Evolutionary conservation across 1,140 invertebrate species (phyloP), one percentile per base, ranked within the genome.

Genomic region (Ditylenchus dipsaci): DNA sequence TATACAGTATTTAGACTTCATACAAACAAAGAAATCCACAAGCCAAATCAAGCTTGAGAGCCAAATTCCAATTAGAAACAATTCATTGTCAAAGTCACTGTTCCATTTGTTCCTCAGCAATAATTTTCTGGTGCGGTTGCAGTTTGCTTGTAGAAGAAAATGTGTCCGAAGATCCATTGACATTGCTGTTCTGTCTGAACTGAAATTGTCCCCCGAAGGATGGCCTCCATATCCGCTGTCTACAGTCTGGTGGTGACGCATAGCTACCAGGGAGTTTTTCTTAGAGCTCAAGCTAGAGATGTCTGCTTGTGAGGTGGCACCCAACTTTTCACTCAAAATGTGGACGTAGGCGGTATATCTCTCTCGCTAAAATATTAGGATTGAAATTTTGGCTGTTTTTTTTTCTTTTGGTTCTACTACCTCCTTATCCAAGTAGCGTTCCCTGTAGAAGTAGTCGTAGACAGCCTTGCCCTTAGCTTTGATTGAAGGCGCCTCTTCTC

Each of bases 361-460:
- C n/a, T 70, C 47, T 19, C 59, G 59, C 72, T 73, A 33, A 42
- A 70, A 76, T 19, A 3, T 59, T 65, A 5, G 15, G 63, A 7
- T 53, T 53, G n/a, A 17, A 53, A 17, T 15, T 5, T 19, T 15
- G 15, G 1, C 3, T 53, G 15, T 7, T 17, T 53, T 21, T 21
- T 53, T 53, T 17, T 7, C 15, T 7, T 53, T 21, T 5, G 3
- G 3, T 26, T 7, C 8, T 17, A 19, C 9, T 67, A 81, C 79
- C 67, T 80, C 80, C 1, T 65, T 63, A 5, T 80, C 77, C 43
- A 80, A 30, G 49, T 71, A 82, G 1, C 78, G 76, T 49, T 80
- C 78, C 38, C 67, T 49, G 67, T 74, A 80, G 68, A 80, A 80
- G 62, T 81, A 80, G 17, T 80, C 78, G 38, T 80, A 76, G 21